Evolutionary conservation across 30 jellyfish, hydroid and myxozoan species (phyloP).

Genomic region (Turritopsis rubra): DNA sequence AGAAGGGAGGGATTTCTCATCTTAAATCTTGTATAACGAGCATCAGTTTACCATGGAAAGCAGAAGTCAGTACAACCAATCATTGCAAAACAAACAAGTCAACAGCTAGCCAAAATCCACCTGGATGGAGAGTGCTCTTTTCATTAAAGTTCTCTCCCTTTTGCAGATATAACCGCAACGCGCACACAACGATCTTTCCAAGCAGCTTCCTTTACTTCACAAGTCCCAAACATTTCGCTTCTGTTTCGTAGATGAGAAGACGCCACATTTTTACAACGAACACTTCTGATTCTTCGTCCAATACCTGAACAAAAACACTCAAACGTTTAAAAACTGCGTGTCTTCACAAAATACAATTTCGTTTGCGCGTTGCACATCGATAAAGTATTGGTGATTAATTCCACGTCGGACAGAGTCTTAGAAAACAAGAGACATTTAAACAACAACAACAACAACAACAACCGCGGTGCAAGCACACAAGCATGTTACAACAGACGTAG

Average conservation of each 20-base stretch:
- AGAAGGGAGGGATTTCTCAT: too few relatives aligned
- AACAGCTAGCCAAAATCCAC: too few relatives aligned
- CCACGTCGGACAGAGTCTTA: background rate
- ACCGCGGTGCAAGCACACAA: background rate
- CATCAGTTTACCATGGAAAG: too few relatives aligned
- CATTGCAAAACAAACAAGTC: too few relatives aligned
- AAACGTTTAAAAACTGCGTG: too few relatives aligned
- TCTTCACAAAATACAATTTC: background rate
- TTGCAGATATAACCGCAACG: background rate
- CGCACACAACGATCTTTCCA: background rate
- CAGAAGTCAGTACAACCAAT: too few relatives aligned
- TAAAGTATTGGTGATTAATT: background rate
- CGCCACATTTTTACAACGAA: slow-evolving; percentile 99
- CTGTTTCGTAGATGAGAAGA: slow-evolving; percentile 93
- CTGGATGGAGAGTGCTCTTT: too few relatives aligned
- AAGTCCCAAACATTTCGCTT: slow-evolving; percentile 88
- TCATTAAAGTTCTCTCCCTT: background rate
- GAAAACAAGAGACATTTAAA: background rate
- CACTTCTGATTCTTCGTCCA: slow-evolving; percentile 99
- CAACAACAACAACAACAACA: background rate
- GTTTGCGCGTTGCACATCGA: background rate
- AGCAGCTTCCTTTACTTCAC: slow-evolving; percentile 31
- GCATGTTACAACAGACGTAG: background rate
- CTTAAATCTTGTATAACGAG: too few relatives aligned
- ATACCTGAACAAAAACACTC: slow-evolving; percentile 40